phyloP scores from a whole-genome alignment of 2,888 invertebrate species.

The Chymomyza procnemis region DNA sequence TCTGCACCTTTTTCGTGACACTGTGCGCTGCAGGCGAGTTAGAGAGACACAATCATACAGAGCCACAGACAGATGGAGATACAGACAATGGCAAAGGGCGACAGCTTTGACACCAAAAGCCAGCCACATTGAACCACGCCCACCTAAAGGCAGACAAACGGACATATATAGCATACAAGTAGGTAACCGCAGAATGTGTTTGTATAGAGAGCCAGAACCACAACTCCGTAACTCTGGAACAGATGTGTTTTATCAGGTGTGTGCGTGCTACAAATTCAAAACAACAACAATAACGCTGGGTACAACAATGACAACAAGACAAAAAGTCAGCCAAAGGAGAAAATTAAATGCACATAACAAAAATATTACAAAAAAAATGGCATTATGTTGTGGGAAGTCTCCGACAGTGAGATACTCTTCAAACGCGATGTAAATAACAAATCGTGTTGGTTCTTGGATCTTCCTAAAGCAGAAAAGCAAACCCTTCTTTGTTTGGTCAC shows the following conservation, averaged over 20 bases:
- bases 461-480: too few relatives aligned
- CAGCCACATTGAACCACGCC: slow-evolving; percentile 60
- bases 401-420: too few relatives aligned
- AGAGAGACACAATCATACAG: slow-evolving; percentile 6
- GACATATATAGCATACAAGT: not conserved
- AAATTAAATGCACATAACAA: slow-evolving; percentile 1
- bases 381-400: too few relatives aligned
- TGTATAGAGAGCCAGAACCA: not conserved
- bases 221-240: slow-evolving; percentile 5
- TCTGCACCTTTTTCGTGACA: slow-evolving; percentile 63
- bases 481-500: too few relatives aligned
- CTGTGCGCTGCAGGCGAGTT: slow-evolving; percentile 27
- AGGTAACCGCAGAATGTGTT: slow-evolving; percentile 12
- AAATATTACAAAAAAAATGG: slow-evolving; percentile 35
- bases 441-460: too few relatives aligned
- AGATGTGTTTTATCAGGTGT: slow-evolving; percentile 22
- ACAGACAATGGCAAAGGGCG: slow-evolving; percentile 24
- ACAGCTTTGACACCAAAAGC: slow-evolving; percentile 69
- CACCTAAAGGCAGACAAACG: slow-evolving; percentile 27
- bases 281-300: slow-evolving; percentile 8
- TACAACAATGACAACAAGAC: slow-evolving; percentile 4
- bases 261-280: slow-evolving; percentile 28
- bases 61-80: not conserved
- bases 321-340: slow-evolving; percentile 22
- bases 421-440: too few relatives aligned